Percentiles rank a stretch among this genome's conserved stretches.
phyloP scores from a whole-genome alignment of 2,797 vertebrate species.

The Avahi laniger region DNA sequence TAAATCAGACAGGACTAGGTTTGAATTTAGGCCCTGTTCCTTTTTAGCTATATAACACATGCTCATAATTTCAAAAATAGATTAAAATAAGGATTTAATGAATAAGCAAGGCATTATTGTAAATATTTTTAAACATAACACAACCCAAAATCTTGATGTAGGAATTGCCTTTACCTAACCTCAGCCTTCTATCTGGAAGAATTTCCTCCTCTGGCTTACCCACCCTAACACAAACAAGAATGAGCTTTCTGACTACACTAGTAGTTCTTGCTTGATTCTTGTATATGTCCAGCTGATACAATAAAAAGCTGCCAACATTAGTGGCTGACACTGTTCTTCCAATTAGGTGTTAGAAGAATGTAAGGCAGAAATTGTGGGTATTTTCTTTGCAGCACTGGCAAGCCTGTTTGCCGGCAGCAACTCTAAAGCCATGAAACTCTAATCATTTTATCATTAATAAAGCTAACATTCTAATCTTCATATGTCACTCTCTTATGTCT shows the following conservation, averaged over 20 bases:
- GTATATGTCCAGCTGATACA: background rate
- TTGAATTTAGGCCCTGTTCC: background rate
- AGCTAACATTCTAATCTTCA: constrained; percentile 20
- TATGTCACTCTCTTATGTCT: background rate
- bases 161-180: background rate
- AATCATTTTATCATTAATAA: background rate
- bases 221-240: background rate
- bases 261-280: background rate
- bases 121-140: constrained; percentile 9
- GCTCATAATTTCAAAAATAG: constrained; percentile 5
- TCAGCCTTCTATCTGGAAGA: background rate
- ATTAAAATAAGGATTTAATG: constrained; percentile 3
- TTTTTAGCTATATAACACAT: background rate
- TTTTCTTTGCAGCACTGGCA: background rate
- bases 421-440: background rate
- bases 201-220: background rate
- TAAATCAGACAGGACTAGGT: background rate
- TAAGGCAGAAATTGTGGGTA: background rate
- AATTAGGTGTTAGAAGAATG: background rate
- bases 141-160: background rate
- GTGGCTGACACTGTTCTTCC: background rate
- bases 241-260: background rate
- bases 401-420: background rate
- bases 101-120: background rate
- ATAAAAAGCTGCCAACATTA: background rate